Percentiles rank a stretch among this genome's conserved stretches.
phyloP scores from a whole-genome alignment of 2,888 invertebrate species.

The Automeris io region DNA sequence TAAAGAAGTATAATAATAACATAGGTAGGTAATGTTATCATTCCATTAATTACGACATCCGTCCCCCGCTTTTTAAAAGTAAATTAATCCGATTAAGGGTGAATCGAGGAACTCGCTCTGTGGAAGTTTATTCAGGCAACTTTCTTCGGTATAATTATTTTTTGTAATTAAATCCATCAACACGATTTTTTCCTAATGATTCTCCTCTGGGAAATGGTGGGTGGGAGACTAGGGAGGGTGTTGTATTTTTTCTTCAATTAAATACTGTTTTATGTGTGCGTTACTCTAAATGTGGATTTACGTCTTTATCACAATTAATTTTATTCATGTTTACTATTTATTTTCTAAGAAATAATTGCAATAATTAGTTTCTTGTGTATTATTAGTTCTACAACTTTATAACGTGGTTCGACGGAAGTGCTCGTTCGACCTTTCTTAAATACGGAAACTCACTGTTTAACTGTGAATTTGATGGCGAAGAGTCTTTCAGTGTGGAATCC shows the following conservation, averaged over 20 bases:
- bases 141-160: slow-evolving; percentile 77
- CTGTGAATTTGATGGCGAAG: too few relatives aligned
- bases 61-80: slow-evolving; percentile 73
- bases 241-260: slow-evolving; percentile 52
- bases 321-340: too few relatives aligned
- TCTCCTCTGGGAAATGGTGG: slow-evolving; percentile 59
- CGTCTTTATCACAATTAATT: too few relatives aligned
- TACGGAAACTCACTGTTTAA: too few relatives aligned
- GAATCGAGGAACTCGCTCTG: slow-evolving; percentile 74
- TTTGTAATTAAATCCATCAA: slow-evolving; percentile 78
- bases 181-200: slow-evolving; percentile 78
- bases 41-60: slow-evolving; percentile 76
- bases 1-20: too few relatives aligned
- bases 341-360: too few relatives aligned
- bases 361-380: too few relatives aligned
- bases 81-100: slow-evolving; percentile 77
- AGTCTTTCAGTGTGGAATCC: too few relatives aligned
- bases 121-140: slow-evolving; percentile 74
- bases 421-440: too few relatives aligned
- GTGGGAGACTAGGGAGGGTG: slow-evolving; percentile 30
- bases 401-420: too few relatives aligned
- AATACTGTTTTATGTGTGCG: slow-evolving; percentile 17
- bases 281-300: background rate
- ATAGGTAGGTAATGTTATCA: slow-evolving; percentile 75
- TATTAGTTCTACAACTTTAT: too few relatives aligned